Evolutionary conservation across 1,140 invertebrate species (phyloP).

Genomic region (Elysia chlorotica): DNA sequence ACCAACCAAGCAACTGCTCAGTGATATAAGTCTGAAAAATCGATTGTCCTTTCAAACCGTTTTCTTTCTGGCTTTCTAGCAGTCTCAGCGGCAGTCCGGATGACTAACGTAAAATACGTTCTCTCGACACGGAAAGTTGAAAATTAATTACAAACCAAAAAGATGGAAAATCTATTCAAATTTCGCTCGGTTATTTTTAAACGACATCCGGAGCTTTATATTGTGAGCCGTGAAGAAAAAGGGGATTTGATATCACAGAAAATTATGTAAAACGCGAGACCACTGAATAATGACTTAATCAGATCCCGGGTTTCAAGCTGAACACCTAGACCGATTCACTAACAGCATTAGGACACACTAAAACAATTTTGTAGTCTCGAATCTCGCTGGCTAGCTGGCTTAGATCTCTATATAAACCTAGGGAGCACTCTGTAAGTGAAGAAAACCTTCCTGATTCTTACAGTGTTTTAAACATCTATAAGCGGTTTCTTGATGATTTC

Average conservation of each 20-base stretch:
- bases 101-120: no score
- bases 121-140: no score
- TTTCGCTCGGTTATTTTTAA: neutral
- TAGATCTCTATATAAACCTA: slow-evolving; percentile 50
- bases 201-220: neutral
- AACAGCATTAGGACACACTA: slow-evolving; percentile 53
- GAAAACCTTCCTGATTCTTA: no score
- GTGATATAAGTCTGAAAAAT: no score
- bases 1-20: no score
- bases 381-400: slow-evolving; percentile 49
- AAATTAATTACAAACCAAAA: no score
- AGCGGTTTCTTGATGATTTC: no score
- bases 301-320: slow-evolving; percentile 42
- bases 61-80: no score
- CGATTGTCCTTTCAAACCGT: no score
- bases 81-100: no score
- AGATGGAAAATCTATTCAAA: neutral
- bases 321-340: slow-evolving; percentile 45
- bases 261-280: slow-evolving; percentile 59
- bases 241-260: slow-evolving; percentile 31
- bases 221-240: slow-evolving; percentile 11
- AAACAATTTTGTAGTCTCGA: slow-evolving; percentile 57
- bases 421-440: no score
- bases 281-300: slow-evolving; percentile 55
- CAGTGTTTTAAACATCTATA: no score